Evolutionary conservation across 1,140 invertebrate species (phyloP).

Genomic region (Halyomorpha halys): DNA sequence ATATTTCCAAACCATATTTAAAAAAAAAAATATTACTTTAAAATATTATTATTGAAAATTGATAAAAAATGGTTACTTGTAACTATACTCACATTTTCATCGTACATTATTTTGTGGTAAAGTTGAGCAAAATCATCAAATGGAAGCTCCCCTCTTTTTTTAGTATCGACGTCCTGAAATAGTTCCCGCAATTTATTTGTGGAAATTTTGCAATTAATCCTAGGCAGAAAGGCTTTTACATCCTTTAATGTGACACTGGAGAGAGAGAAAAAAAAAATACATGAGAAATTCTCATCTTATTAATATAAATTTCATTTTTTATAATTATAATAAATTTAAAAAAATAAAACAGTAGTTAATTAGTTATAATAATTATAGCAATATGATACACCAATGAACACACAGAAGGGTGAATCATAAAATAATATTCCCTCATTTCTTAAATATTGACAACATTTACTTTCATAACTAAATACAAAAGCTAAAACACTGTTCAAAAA

Average conservation of each 20-base stretch:
- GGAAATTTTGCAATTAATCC: slow-evolving; percentile 83
- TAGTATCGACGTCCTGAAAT: slow-evolving; percentile 74
- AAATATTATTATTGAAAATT: slow-evolving; percentile 7
- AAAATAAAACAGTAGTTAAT: too few species aligned
- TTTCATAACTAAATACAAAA: too few species aligned
- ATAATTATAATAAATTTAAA: too few species aligned
- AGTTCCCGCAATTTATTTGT: slow-evolving; percentile 70
- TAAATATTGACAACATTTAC: too few species aligned
- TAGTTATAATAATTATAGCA: too few species aligned
- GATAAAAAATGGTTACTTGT: slow-evolving; percentile 3
- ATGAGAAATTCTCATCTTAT: too few species aligned
- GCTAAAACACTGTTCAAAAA: too few species aligned
- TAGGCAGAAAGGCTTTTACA: slow-evolving; percentile 79
- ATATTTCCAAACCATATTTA: background rate
- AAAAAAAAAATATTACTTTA: background rate
- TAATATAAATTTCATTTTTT: too few species aligned
- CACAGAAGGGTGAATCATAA: too few species aligned
- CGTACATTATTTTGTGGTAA: slow-evolving; percentile 77
- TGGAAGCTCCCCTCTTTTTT: slow-evolving; percentile 66
- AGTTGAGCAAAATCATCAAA: slow-evolving; percentile 84
- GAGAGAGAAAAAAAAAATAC: slow-evolving; percentile 32
- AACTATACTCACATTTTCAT: slow-evolving; percentile 51
- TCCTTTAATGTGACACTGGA: slow-evolving; percentile 78
- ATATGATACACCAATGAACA: too few species aligned
- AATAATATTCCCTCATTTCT: too few species aligned